Evolutionary conservation across 2,888 invertebrate species (phyloP).

Genomic region (Dasysyrphus tricinctus): DNA sequence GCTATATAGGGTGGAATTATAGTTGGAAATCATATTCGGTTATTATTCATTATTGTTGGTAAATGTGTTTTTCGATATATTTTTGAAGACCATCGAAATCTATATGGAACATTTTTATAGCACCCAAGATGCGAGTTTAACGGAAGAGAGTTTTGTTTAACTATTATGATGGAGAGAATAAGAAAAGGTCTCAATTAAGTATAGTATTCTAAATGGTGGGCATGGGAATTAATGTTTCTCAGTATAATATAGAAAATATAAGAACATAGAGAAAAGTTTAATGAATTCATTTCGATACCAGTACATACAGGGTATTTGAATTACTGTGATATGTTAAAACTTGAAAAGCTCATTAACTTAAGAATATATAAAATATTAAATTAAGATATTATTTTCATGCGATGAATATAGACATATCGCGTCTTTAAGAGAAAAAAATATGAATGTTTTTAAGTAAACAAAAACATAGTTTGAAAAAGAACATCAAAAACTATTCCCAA

Average conservation of each 20-base stretch:
- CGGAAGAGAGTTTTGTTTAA: slow-evolving; percentile 26
- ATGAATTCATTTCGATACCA: slow-evolving; percentile 5
- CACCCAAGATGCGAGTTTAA: slow-evolving; percentile 59
- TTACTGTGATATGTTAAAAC: not conserved
- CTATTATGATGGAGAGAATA: slow-evolving; percentile 24
- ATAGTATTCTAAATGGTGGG: slow-evolving; percentile 20
- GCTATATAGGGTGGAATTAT: slow-evolving; percentile 47
- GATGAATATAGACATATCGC: no score
- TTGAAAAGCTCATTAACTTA: slow-evolving; percentile 1
- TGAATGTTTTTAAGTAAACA: no score
- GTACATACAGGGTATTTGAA: not conserved
- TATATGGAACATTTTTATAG: slow-evolving; percentile 63
- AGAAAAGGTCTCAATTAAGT: slow-evolving; percentile 48
- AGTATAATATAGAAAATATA: not conserved
- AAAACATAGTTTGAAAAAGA: no score
- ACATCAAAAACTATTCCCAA: no score
- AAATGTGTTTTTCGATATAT: slow-evolving; percentile 75
- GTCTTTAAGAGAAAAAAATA: no score
- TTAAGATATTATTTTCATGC: not conserved
- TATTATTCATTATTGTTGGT: slow-evolving; percentile 74
- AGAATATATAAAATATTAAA: not conserved
- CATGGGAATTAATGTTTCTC: slow-evolving; percentile 29
- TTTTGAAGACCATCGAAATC: slow-evolving; percentile 72
- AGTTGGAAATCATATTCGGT: slow-evolving; percentile 74
- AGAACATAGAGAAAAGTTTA: not conserved